Evolutionary conservation across 2,888 invertebrate species (phyloP), one percentile per base, ranked within the genome.

Genomic region (Sinhomidia bicolor): DNA sequence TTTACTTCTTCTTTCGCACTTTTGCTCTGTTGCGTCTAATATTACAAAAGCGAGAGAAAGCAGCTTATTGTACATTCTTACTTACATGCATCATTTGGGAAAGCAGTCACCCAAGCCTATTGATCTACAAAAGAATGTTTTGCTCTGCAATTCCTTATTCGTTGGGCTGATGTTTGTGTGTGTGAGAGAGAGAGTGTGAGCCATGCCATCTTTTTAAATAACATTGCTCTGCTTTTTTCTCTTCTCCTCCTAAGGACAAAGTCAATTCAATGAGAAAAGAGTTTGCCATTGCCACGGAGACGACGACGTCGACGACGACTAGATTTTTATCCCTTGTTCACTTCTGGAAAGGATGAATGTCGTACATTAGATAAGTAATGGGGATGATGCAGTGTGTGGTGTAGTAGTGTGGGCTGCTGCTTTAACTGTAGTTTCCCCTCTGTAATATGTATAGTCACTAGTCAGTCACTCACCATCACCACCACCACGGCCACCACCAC

Each of bases 351-450:
- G 68, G 68, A 68, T 68, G 68, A 68, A 41, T 68, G 68, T 68
- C 36, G 41, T 41, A 68, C 68, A 68, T 68, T 68, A 68, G 68
- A 68, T 68, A 68, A 68, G 68, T 68, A 68, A 68, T 68, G 41
- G 41, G 41, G 68, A 68, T 68, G 41, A 41, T 41, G 68, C 68
- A 62, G 41, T 65, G 57, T 62, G 62, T 29, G 29, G 36, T 36
- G 17, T 36, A n/a, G 26, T 68, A 20, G 62, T 65, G 62, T 29
- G 5, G 20, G 5, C 7, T 65, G 32, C 3, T 26, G 29, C 32
- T 57, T 6, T 20, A 51, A 20, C 14, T 23, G 12, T 51, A 6
- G 51, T 51, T n/a, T 51, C 14, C n/a, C n/a, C 14, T 51, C n/a
- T 9, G 3, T 14, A 14, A 14, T n/a, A 14, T 26, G 10, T 62